A percentile compares a stretch with the other conserved stretches of the same genome.
Evolutionary conservation across 2,797 vertebrate species (phyloP).

Genomic region (Scomberomorus guttatus): DNA sequence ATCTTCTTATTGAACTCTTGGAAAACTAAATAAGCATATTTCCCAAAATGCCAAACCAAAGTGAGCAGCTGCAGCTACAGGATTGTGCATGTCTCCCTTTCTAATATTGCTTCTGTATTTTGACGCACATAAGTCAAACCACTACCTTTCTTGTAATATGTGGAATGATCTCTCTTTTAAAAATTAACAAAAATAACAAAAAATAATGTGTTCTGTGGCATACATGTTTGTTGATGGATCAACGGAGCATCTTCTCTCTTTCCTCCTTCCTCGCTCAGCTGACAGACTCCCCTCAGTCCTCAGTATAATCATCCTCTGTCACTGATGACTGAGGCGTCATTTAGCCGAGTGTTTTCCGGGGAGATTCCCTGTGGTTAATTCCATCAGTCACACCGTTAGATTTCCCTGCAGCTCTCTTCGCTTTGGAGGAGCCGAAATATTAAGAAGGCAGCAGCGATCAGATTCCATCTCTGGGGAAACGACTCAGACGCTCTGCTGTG

Average conservation of each 20-base stretch:
- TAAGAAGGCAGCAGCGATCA: conserved; percentile 55
- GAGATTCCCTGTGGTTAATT: conserved; percentile 71
- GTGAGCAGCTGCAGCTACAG: too few species aligned
- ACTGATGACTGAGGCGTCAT: conserved; percentile 75
- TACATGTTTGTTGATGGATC: background rate
- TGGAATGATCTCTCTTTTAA: too few species aligned
- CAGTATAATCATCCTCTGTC: conserved; percentile 66
- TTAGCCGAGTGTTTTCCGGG: conserved; percentile 65
- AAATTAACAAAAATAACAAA: background rate
- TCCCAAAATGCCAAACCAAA: too few species aligned
- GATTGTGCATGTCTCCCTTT: background rate
- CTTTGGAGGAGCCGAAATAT: conserved; percentile 59
- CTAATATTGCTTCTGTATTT: background rate
- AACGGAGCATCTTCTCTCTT: background rate
- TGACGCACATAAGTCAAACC: too few species aligned
- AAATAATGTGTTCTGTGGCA: background rate
- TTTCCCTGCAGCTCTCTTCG: conserved; percentile 57
- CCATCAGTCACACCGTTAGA: conserved; percentile 73
- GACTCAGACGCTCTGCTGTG: conserved; percentile 31
- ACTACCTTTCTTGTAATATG: too few species aligned
- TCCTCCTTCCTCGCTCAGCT: background rate
- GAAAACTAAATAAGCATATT: too few species aligned
- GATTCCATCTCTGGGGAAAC: conserved; percentile 36
- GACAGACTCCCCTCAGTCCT: conserved; percentile 44
- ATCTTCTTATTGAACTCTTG: too few species aligned